phyloP scores from a whole-genome alignment of 2,113 vertebrate genomes.

The Centrocercus urophasianus region DNA sequence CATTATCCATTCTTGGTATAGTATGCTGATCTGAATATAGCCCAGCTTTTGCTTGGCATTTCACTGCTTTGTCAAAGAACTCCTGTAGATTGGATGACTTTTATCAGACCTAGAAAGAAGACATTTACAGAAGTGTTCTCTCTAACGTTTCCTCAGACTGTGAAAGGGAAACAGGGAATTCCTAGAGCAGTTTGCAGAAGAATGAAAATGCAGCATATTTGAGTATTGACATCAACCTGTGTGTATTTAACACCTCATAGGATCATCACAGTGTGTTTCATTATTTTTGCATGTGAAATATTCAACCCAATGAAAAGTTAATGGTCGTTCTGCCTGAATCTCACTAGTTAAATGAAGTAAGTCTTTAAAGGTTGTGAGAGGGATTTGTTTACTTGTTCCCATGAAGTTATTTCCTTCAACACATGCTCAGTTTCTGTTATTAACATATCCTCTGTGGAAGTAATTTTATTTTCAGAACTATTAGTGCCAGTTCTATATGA shows the following conservation, averaged over 20 bases:
- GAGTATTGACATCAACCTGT: not conserved
- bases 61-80: not conserved
- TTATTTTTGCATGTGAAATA: not conserved
- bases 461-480: not conserved
- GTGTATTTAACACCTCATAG: not conserved
- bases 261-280: not conserved
- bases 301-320: not conserved
- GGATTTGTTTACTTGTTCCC: not conserved
- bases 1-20: not conserved
- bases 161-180: not conserved
- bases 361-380: not conserved
- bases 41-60: not conserved
- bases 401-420: not conserved
- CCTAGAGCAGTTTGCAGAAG: not conserved
- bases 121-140: not conserved
- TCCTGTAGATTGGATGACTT: not conserved
- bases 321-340: not conserved
- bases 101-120: not conserved
- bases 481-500: rapidly evolving
- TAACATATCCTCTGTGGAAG: not conserved
- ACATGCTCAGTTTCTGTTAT: not conserved
- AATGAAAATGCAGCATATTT: not conserved
- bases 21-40: not conserved
- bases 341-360: not conserved
- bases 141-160: not conserved